Evolutionary conservation across 1,140 invertebrate species (phyloP), one percentile per base, ranked within the genome.

Genomic region (Hyles euphorbiae): DNA sequence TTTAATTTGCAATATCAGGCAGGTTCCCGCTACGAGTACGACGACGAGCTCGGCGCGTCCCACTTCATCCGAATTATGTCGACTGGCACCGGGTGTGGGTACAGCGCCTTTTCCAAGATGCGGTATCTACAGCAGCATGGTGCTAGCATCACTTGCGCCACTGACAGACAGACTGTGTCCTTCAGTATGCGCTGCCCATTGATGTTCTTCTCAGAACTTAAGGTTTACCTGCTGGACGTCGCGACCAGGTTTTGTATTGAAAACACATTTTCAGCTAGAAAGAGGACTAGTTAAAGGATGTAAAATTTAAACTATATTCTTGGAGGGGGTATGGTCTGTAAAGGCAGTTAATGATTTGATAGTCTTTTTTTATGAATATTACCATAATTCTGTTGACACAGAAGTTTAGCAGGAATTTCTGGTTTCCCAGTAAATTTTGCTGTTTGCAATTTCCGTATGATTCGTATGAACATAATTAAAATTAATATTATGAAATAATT

Each of bases 211-310:
- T 5, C 52, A 1, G 65, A 73, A 0, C 50, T 83, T 3, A 87
- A 83, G 55, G 63, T 69, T 59, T 81, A 78, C 52, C 56, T 87
- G 10, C 36, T 81, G 45, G 83, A 87, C 63, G 70, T 74, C 2
- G 77, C 75, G 12, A 54, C 60, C 7, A 78, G 79, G 81, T 83
- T n/a, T n/a, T n/a, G n/a, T n/a, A n/a, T n/a, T n/a, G n/a, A n/a
- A n/a, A n/a, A n/a, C n/a, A n/a, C n/a, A n/a, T n/a, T n/a, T n/a
- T n/a, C n/a, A n/a, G n/a, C n/a, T n/a, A n/a, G n/a, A n/a, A n/a
- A n/a, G n/a, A n/a, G n/a, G n/a, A n/a, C n/a, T n/a, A n/a, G n/a
- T n/a, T n/a, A n/a, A n/a, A n/a, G n/a, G 60, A 61, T 11, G 5
- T 53, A n/a, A n/a, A 3, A 12, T n/a, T 11, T 22, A 48, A 47